Evolutionary conservation across 2,797 vertebrate species (phyloP).

Genomic region (Crenuchus spilurus): DNA sequence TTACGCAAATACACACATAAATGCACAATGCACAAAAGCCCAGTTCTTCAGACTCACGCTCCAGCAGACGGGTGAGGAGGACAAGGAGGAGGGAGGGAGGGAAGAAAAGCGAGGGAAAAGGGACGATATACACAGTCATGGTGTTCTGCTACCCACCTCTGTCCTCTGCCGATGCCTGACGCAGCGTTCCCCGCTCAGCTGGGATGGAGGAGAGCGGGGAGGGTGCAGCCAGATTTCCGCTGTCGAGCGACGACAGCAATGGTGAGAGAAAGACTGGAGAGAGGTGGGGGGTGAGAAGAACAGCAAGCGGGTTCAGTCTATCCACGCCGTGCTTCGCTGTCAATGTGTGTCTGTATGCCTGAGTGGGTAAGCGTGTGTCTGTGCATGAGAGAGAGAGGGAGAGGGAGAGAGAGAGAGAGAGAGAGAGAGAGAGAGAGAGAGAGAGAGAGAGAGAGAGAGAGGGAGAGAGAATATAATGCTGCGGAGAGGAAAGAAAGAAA

Average conservation of each 20-base stretch:
- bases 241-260: conserved; percentile 13
- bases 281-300: conserved; percentile 36
- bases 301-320: conserved; percentile 49
- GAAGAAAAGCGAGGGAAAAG: conserved; percentile 22
- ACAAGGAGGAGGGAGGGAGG: conserved; percentile 4
- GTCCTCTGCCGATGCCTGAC: conserved; percentile 72
- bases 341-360: conserved; percentile 33
- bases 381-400: conserved; percentile 28
- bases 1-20: conserved; percentile 13
- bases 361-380: conserved; percentile 28
- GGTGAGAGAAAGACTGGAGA: conserved; percentile 17
- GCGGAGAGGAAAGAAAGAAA: conserved; percentile 4
- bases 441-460: conserved; percentile 19
- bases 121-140: conserved; percentile 24
- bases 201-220: conserved; percentile 58
- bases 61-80: conserved; percentile 12
- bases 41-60: conserved; percentile 24
- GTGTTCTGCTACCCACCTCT: conserved; percentile 72
- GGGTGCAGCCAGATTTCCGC: conserved; percentile 49
- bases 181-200: conserved; percentile 67
- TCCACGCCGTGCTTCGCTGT: conserved; percentile 46
- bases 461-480: conserved; percentile 49
- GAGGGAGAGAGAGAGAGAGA: not conserved
- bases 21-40: conserved; percentile 25
- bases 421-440: conserved; percentile 15